Evolutionary conservation across 2,888 invertebrate genomes (phyloP), one percentile per base, ranked within the genome.

Genomic region (Perdita meconis): DNA sequence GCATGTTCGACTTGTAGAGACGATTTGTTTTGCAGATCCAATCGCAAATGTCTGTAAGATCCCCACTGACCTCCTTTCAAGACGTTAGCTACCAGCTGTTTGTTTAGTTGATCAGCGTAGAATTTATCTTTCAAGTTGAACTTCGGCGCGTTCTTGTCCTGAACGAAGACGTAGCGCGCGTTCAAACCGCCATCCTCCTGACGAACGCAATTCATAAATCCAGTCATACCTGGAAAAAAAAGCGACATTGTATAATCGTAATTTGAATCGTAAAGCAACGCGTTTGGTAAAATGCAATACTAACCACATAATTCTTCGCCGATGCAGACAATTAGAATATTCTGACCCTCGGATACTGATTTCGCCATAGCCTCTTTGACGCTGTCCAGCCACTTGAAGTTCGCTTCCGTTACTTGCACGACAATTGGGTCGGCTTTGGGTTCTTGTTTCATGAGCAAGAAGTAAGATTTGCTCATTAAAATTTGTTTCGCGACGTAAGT

Each of bases 121-220:
- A 94, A 90, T n/a, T 93, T 82, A 13, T 94, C 93, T 3, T 92
- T 93, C 1, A 95, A 90, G 0, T 94, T 93, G 92, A 97, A 96
- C 71, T 94, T 93, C 22, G 94, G 93, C 0, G 94, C 94, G 70
- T 93, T 94, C 44, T 93, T 93, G 84, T 95, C 96, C 88, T 96
- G 96, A 82, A 96, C 94, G 89, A 95, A 96, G 74, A 95, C 94
- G 72, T 95, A 95, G 89, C 97, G 95, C 47, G 97, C 94, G 85
- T 95, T 95, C 71, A 94, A 93, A 22, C 98, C 98, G 81, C 97
- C 98, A 5, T 96, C 94, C 94, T 99, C 99, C 86, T 95, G 95
- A 88, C 96, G 96, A 83, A 99, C 94, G 92, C 99, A 99, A 90
- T 97, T 96, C 88, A 96, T 95, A 90, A 99, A 94, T 55, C 99